Evolutionary conservation across 2,888 invertebrate genomes (phyloP), one percentile per base, ranked within the genome.

Genomic region (Agrochola lychnidis): DNA sequence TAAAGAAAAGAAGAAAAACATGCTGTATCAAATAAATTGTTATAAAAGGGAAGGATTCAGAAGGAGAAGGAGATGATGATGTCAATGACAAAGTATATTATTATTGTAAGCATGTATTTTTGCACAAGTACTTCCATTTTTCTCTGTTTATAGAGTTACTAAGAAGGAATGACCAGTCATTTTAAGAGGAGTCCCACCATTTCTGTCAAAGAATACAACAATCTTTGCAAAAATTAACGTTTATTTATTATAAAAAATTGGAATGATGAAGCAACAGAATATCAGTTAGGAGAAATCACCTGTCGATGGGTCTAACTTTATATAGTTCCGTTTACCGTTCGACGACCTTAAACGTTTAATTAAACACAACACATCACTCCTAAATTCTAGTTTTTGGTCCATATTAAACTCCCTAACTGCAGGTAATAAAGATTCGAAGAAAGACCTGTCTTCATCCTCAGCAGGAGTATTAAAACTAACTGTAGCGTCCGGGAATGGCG

Each of bases 341-440:
- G 83, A 83, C 16, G 88, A 89, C 62, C 95, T 92, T 76, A 95
- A 92, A 67, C 89, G 88, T 80, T 94, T 94, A n/a, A 95, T 89
- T 71, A 94, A 83, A 76, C 88, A 89, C 25, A 95, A 75, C 51
- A 95, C 91, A 85, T 95, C 93, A 79, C 92, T 91, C 3, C 96
- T 92, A 73, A 95, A 95, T 72, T 94, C 94, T 70, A 95, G 75
- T 82, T 96, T 96, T 79, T 94, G 94, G 79, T 96, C 96, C 76
- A 94, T 84, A 84, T 93, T 91, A 79, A 96, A 95, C 68, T 92
- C 90, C 73, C 94, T 92, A 6, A 95, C 93, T 3, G 94, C 94
- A 2, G 95, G 95, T 68, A 96, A 74, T 22, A 96, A 89, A 0
- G 95, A 95, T 70, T 95, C 94, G 84, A 96, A 95, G 81, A 95